phyloP scores from a whole-genome alignment of 1,140 invertebrate genomes.

The Bathynomus jamesi region DNA sequence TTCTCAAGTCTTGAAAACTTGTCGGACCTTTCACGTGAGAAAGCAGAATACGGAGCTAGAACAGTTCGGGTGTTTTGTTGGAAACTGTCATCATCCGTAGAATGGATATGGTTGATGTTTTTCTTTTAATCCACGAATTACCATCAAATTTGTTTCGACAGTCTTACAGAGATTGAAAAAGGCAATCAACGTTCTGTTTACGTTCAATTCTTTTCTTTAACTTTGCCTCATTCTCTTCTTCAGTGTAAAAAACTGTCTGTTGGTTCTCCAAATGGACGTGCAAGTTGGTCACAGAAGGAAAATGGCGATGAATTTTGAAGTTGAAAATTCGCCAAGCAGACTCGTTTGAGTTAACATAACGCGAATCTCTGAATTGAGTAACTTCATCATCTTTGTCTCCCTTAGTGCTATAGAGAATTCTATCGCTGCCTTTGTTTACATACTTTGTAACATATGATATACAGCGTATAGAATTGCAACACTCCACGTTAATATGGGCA shows the following conservation, averaged over 20 bases:
- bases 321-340: neutral
- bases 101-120: no score
- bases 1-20: neutral
- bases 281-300: neutral
- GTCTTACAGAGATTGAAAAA: neutral
- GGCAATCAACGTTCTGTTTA: neutral
- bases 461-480: neutral
- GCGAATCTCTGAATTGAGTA: neutral
- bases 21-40: neutral
- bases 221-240: neutral
- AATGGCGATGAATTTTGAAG: neutral
- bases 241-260: neutral
- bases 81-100: no score
- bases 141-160: no score
- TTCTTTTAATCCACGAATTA: neutral
- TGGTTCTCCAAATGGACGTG: neutral
- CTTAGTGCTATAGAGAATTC: neutral
- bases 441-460: neutral
- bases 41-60: neutral
- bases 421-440: neutral
- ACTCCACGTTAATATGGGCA: neutral
- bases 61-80: neutral
- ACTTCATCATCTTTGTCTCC: neutral
- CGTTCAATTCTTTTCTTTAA: neutral
- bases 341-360: neutral